Base-by-base conservation (phyloP, 2,113 vertebrate species). In the Suricata suricatta region DNA sequence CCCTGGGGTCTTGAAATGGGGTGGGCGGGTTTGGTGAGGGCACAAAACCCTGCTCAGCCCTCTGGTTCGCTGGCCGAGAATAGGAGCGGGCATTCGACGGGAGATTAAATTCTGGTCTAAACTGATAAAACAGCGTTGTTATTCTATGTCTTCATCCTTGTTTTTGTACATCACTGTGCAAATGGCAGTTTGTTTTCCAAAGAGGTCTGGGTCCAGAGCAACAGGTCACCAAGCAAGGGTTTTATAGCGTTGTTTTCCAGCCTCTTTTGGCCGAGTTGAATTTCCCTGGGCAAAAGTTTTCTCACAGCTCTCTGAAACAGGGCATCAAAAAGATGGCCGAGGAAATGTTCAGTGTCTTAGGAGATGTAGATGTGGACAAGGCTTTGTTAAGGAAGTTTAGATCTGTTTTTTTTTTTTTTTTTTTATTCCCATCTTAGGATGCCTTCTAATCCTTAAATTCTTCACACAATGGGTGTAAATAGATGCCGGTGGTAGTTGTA, bases 111-210 rank as follows among this genome's bases (percentile, higher is more conserved):
- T 93, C 76, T 94, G 71, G 57, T 41, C 17, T 54, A 16, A 88
- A 44, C 4, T 57, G 94, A 84, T 84, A 87, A 92, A 57, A 33
- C 54, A 82, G 69, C 44, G 35, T 74, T 95, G 68, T 79, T 95
- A 33, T 95, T 95, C 87, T 93, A 60, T 31, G 12, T 68, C 41
- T 38, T 84, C 83, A 21, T 79, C 35, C 68, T 98, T 96, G 90
- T 87, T 97, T 97, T 90, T 66, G n/a, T 54, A 38, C 52, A 82
- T 89, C 80, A 29, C 23, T 7, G 47, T 9, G 54, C 87, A 89
- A 86, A 93, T 83, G 95, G 74, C n/a, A 11, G 17, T 87, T 79
- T 95, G 83, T 87, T 92, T 96, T 81, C 69, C 52, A 52, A 84
- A 96, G 74, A 88, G 31, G 23, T 79, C 63, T 95, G 84, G 80